Base-by-base conservation (phyloP, 2,888 invertebrate genomes). In the Lasioglossum leucozonium region DNA sequence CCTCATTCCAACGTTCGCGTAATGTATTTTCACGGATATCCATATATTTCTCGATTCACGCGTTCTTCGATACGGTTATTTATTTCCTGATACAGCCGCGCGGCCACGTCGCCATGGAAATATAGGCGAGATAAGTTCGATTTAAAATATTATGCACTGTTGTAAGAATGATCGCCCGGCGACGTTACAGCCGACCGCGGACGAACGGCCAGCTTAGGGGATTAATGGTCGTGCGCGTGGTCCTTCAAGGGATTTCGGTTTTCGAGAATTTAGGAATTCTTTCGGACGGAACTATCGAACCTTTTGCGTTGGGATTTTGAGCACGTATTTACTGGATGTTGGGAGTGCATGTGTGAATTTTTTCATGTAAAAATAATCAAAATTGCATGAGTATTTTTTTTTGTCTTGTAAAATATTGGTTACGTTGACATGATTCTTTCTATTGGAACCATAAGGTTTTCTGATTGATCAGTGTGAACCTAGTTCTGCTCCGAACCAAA, bases 21-120 rank as follows among this genome's bases (percentile, higher is more conserved):
- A 71, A 77, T 77, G 71, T 77, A 77, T 77, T 71, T n/a, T 67
- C 77, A 22, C 10, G 55, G 51, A 69, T 42, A 71, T 69, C 69
- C 77, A 77, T 55, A 30, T 71, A 42, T 71, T 10, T 55, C 37
- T 30, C 71, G 40, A 51, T 71, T 55, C 22, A 40, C 77, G 55
- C 30, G 65, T 30, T 30, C 55, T 22, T 71, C 71, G 71, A 40
- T 34, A 55, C 51, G 40, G 51, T 71, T 77, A 77, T 71, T 71
- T 69, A 77, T 77, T 37, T 18, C 55, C 37, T n/a, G 55, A 71
- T 69, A 77, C 77, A 37, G 5, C 40, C 4, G 40, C 69, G 13
- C 13, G 22, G 67, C 8, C 37, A 22, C 37, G 67, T 22, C 22
- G 22, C 67, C 37, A 11, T 37, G 67, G 22, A 37, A 67, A 67